These are phyloP conservation scores for Oriolus oriolus DNA, from an alignment of 2,113 vertebrate species.

Conservation along the genomic window DNA sequence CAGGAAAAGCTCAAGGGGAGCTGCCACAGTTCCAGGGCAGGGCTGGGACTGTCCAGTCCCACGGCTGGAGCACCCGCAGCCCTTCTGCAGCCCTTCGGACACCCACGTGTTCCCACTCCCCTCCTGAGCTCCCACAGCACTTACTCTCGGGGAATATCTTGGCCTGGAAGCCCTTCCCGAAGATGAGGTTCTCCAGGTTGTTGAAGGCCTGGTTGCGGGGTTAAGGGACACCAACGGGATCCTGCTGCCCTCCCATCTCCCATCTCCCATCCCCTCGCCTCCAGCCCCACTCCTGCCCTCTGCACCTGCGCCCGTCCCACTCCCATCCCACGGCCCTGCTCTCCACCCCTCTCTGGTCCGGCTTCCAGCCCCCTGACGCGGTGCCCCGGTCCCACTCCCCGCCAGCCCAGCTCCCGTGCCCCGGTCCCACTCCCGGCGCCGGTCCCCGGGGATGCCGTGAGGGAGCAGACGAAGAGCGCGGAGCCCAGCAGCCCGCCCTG, in stretches of 20 bases:
- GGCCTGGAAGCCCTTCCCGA: conserved; percentile 95
- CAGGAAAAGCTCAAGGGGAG: background rate
- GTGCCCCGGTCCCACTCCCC: background rate
- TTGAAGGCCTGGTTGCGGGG: conserved; percentile 84
- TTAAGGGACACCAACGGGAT: conserved; percentile 65
- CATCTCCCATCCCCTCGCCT: background rate
- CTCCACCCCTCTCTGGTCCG: no score
- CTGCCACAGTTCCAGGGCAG: background rate
- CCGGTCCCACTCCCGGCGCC: no score
- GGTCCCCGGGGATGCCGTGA: conserved; percentile 82
- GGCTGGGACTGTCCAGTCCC: background rate
- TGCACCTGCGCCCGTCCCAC: background rate
- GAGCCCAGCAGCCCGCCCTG: conserved; percentile 92
- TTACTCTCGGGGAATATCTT: conserved; percentile 96
- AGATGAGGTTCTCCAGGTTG: conserved; percentile 93
- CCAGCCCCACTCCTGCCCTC: background rate
- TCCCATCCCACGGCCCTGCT: background rate
- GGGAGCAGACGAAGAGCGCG: conserved; percentile 90
- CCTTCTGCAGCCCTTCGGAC: background rate
- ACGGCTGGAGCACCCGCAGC: background rate
- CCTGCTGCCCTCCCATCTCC: background rate
- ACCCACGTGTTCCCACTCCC: fast-evolving
- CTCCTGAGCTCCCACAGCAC: background rate
- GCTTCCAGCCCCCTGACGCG: background rate
- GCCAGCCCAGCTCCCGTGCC: background rate